phyloP scores from a whole-genome alignment of 2,113 vertebrate species.

The Plestiodon gilberti region DNA sequence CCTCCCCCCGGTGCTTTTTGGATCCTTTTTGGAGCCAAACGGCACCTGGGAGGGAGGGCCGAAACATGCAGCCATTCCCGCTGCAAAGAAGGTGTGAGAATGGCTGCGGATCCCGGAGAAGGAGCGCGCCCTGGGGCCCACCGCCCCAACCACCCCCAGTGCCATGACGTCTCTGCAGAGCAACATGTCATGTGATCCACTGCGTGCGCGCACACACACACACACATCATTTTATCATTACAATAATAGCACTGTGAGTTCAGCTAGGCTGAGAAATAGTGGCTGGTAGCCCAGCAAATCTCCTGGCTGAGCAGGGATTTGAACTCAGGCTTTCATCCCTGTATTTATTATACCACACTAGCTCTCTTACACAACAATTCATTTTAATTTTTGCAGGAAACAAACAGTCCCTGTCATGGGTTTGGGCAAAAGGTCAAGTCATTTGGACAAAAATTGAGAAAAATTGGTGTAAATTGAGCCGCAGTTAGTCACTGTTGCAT shows the following conservation, averaged over 20 bases:
- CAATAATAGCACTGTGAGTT: neutral
- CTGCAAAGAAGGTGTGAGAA: too few relatives aligned
- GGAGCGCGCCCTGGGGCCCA: too few relatives aligned
- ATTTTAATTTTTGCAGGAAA: conserved; percentile 25
- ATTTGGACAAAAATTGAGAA: conserved; percentile 23
- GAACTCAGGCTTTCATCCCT: neutral
- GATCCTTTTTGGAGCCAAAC: too few relatives aligned
- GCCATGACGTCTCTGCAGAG: too few relatives aligned
- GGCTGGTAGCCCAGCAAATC: neutral
- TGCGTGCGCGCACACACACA: neutral
- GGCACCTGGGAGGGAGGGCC: too few relatives aligned
- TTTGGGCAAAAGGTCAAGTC: neutral
- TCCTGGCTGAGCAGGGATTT: neutral
- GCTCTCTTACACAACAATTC: neutral
- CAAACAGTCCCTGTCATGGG: neutral
- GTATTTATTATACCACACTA: neutral
- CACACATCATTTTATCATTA: neutral
- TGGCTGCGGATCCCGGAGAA: too few relatives aligned
- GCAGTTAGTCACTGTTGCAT: conserved; percentile 32
- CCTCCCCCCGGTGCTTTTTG: too few relatives aligned
- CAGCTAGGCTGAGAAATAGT: neutral
- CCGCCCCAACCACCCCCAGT: too few relatives aligned
- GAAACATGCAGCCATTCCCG: too few relatives aligned
- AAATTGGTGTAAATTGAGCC: neutral
- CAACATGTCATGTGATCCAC: too few relatives aligned